phyloP scores from a whole-genome alignment of 2,797 vertebrate genomes.

The Cyclura pinguis region DNA sequence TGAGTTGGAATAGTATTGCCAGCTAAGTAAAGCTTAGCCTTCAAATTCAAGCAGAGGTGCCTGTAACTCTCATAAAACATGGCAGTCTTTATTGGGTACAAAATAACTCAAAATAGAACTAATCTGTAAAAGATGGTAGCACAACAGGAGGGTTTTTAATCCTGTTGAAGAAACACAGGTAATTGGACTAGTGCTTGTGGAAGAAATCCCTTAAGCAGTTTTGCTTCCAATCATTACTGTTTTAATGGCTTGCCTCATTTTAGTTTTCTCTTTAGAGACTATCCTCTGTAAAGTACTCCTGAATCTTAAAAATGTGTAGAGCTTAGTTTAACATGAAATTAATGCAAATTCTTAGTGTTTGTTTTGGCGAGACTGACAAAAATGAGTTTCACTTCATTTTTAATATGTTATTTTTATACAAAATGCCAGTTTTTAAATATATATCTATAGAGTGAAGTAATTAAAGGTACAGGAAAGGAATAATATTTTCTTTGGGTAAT shows the following conservation, averaged over 20 bases:
- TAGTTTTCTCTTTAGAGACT: background rate
- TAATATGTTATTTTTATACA: background rate
- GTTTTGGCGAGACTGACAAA: background rate
- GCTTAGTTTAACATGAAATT: background rate
- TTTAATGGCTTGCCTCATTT: constrained; percentile 5
- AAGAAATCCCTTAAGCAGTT: constrained; percentile 8
- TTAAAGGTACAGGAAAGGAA: background rate
- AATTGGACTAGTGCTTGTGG: constrained; percentile 6
- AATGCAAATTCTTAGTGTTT: background rate
- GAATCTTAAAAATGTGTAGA: background rate
- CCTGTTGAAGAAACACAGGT: constrained; percentile 18
- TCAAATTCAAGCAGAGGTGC: background rate
- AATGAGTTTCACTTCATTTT: background rate
- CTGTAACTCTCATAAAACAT: background rate
- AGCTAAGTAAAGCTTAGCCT: background rate
- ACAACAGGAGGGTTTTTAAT: constrained; percentile 3
- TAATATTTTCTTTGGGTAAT: background rate
- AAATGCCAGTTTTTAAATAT: background rate
- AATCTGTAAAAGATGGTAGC: constrained; percentile 15
- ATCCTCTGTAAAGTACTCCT: background rate
- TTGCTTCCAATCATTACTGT: background rate
- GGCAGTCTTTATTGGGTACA: background rate
- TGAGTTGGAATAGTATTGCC: background rate
- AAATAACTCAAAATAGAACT: background rate
- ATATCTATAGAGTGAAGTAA: background rate